Evolutionary conservation across 1,140 invertebrate genomes (phyloP).

Genomic region (Zaprionus vittiger): DNA sequence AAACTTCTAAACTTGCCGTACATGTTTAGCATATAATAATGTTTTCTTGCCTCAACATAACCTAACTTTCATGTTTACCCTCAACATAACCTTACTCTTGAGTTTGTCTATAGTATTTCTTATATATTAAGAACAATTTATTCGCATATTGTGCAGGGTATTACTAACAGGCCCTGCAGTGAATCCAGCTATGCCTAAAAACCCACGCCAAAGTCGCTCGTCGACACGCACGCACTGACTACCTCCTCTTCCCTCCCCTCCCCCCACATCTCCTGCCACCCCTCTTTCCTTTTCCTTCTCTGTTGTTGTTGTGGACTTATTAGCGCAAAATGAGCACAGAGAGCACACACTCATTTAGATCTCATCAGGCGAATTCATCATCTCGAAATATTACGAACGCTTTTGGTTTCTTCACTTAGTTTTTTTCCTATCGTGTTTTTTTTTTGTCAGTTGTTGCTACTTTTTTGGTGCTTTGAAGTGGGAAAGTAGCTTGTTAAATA

Average conservation of each 20-base stretch:
- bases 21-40: too few relatives aligned
- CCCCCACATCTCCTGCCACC: background rate
- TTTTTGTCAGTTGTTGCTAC: slow-evolving; percentile 34
- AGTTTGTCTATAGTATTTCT: too few relatives aligned
- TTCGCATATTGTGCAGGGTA: background rate
- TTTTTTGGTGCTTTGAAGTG: slow-evolving; percentile 64
- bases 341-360: slow-evolving; percentile 43
- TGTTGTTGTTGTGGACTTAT: slow-evolving; percentile 56
- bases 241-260: background rate
- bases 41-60: too few relatives aligned
- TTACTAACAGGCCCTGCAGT: background rate
- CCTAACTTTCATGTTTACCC: too few relatives aligned
- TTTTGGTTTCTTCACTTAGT: slow-evolving; percentile 23
- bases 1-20: too few relatives aligned
- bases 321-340: slow-evolving; percentile 67
- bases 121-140: too few relatives aligned
- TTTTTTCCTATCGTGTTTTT: slow-evolving; percentile 8
- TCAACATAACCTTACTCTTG: too few relatives aligned
- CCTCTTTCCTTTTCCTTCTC: background rate
- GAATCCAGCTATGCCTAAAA: background rate
- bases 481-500: slow-evolving; percentile 79
- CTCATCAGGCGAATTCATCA: slow-evolving; percentile 46
- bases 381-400: slow-evolving; percentile 32
- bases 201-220: slow-evolving; percentile 25
- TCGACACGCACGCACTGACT: slow-evolving; percentile 16